Evolutionary conservation across 1,140 invertebrate species (phyloP), one percentile per base, ranked within the genome.

Genomic region (Drosophila albomicans): DNA sequence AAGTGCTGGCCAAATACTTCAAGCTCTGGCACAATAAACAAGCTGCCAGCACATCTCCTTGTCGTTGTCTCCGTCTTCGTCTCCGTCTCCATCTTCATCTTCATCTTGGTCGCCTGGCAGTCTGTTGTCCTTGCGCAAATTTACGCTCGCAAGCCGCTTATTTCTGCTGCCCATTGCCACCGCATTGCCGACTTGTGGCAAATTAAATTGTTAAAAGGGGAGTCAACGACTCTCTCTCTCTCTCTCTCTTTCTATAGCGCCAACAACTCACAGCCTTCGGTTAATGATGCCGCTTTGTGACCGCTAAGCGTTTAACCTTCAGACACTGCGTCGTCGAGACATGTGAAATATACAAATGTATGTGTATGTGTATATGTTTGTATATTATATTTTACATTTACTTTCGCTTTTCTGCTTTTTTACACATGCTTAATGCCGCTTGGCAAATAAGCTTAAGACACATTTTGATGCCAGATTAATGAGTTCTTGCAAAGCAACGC

Each of bases 271-370:
- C 48, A 68, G 48, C 75, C 68, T 68, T 74, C 63, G 38, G 77
- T 88, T 88, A 87, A 87, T 87, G 84, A 87, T 71, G 84, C 46
- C 72, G 84, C 80, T 87, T 87, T 87, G 84, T 88, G 84, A 81
- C 77, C 84, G 87, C 80, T 84, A 84, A 88, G 80, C 68, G 84
- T 68, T 87, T 79, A 86, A 86, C 82, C 82, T 86, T 82, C 65
- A 85, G 78, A 80, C 72, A 49, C 58, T 30, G 56, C 30, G 46
- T 52, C 81, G 69, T 52, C 70, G 64, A 68, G 71, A 59, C 71
- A 68, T 58, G 56, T 59, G 70, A 66, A 48, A 65, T 35, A 64
- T 38, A 59, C 28, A 32, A 30, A 30, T 46, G 3, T 49, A 49
- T 62, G 25, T 66, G 32, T 52, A 30, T 52, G 15, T 52, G 15